Base-by-base conservation (phyloP, 2,113 vertebrate species). In the Alligator sinensis region DNA sequence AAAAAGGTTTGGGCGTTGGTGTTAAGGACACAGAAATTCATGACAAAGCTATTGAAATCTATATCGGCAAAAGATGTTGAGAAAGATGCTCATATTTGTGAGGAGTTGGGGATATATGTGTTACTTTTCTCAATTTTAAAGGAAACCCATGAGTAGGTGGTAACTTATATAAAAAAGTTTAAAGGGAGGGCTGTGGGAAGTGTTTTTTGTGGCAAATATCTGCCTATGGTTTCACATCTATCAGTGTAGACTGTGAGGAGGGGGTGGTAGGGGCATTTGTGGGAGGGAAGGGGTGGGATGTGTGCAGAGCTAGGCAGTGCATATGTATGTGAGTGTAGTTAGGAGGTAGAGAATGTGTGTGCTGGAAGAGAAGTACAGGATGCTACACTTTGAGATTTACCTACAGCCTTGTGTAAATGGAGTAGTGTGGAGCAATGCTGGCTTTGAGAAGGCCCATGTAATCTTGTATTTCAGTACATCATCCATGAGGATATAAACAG, bases 141-240 rank as follows among this genome's bases (percentile, higher is more conserved):
- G 34, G 21, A 47, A 22, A 74, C 62, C 89, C 0, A 1, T 24
- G 55, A 58, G 30, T 8, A 38, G 22, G 25, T 19, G 5, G 12
- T 21, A n/a, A 27, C 70, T 34, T n/a, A 38, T 78, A 81, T 77
- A 62, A 76, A 30, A 3, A 3, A 1, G 16, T 0, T 0, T 13
- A 24, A 77, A 87, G 70, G 87, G 24, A 64, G 76, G 64, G 55
- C 77, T 77, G 86, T 82, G 85, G 83, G 92, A 94, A 91, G 90
- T 94, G 91, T 64, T 89, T 62, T 61, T 92, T 77, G 87, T 91
- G 87, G 92, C 80, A 94, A 30, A 61, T 19, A 72, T 11, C 1
- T 61, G 79, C n/a, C 47, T 58, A 19, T 82, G 18, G 6, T 54
- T 0, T 1, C 64, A 68, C 82, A 87, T 97, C 89, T 95, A 92